Conservation (phyloP, 2,888 invertebrate species). For the Apotomis capreana region DNA sequence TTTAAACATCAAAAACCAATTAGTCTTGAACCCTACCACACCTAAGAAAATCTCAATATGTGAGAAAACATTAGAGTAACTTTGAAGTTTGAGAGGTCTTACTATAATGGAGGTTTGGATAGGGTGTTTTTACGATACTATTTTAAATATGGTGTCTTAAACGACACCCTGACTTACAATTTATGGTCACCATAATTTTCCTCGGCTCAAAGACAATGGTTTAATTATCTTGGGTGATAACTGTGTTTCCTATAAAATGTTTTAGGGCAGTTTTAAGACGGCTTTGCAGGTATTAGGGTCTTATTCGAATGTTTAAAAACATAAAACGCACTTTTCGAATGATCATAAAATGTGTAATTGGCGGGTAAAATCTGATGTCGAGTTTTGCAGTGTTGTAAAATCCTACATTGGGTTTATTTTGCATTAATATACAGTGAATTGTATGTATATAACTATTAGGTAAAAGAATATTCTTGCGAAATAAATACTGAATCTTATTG, state of each 20-base stretch:
- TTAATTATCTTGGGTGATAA: conserved; percentile 79
- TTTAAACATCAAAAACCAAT: conserved; percentile 61
- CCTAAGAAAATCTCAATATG: conserved; percentile 19
- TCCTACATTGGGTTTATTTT: neutral
- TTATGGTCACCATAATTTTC: conserved; percentile 76
- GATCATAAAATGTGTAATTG: conserved; percentile 40
- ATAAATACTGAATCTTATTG: no score
- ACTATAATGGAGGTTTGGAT: conserved; percentile 57
- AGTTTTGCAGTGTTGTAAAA: conserved; percentile 26
- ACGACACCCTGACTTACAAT: conserved; percentile 65
- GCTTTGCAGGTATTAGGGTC: conserved; percentile 58
- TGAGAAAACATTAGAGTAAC: conserved; percentile 8
- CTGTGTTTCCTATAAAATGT: conserved; percentile 68
- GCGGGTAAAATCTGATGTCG: conserved; percentile 23
- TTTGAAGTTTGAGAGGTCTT: conserved; percentile 47
- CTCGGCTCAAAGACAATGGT: conserved; percentile 74
- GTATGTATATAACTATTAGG: no score
- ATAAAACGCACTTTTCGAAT: conserved; percentile 34
- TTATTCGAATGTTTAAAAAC: conserved; percentile 32
- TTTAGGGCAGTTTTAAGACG: conserved; percentile 56
- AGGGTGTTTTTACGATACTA: conserved; percentile 75
- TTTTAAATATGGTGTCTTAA: conserved; percentile 79
- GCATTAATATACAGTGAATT: conserved; percentile 12
- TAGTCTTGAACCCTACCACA: conserved; percentile 50
- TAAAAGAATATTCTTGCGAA: no score